These are phyloP conservation scores for Cotesia glomerata DNA, from an alignment of 1,140 invertebrate species.

Conservation along the genomic window DNA sequence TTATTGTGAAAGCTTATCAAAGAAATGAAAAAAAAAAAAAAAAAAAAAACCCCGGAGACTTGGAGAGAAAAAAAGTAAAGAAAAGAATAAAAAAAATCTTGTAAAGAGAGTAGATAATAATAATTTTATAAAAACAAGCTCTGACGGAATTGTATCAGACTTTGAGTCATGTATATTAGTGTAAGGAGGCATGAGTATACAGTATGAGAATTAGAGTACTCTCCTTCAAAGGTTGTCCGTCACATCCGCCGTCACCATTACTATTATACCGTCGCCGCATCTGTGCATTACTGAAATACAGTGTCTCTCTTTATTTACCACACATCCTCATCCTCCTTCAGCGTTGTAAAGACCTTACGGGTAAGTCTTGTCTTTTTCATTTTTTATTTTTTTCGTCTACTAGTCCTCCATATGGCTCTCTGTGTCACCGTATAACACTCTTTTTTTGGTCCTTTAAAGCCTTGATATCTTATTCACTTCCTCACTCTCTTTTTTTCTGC, in stretches of 20 bases:
- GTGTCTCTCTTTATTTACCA: constrained; percentile 33
- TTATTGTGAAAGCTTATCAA: background rate
- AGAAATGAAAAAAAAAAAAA: background rate
- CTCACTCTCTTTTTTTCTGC: constrained; percentile 15
- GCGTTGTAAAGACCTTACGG: background rate
- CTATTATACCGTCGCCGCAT: constrained; percentile 39
- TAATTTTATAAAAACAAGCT: background rate
- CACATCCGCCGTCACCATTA: constrained; percentile 47
- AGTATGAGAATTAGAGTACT: background rate
- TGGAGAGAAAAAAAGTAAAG: background rate
- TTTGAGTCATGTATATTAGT: constrained; percentile 11
- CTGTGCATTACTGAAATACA: constrained; percentile 52
- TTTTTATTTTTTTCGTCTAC: background rate
- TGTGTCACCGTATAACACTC: constrained; percentile 1
- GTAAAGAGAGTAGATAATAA: background rate
- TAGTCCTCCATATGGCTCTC: constrained; percentile 2
- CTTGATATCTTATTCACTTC: background rate
- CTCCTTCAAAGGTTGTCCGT: constrained; percentile 24
- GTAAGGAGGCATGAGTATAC: background rate
- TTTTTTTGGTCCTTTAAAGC: background rate
- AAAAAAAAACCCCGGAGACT: background rate
- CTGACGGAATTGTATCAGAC: background rate
- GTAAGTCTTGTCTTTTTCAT: background rate
- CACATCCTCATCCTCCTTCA: background rate
- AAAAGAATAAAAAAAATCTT: background rate